Evolutionary conservation across 2,113 vertebrate species (phyloP), one percentile per base, ranked within the genome.

Genomic region (Nothobranchius kuhntae): DNA sequence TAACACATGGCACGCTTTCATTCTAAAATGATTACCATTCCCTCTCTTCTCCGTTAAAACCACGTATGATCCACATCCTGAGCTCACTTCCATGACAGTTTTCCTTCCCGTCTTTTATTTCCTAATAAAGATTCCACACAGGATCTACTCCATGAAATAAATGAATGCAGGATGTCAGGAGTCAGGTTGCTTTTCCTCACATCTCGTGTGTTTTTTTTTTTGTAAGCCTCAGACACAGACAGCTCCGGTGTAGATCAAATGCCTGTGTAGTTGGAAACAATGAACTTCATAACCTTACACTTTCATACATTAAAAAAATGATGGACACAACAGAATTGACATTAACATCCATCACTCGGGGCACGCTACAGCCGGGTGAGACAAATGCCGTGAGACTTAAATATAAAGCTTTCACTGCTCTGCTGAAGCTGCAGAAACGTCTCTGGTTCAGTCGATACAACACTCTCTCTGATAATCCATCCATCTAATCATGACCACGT

Each of bases 221-320:
- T 30, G 30, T 30, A 4, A 30, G 30, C 30, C 30, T 30, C 30
- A 30, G 30, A 30, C 30, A 30, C 30, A 1, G 30, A 30, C 30
- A 30, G 30, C 30, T 30, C 1, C 30, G 30, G 30, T 3, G 30
- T 4, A 30, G 30, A 30, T 30, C 2, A 30, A 30, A 30, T 30
- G 30, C 30, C 30, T 30, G 4, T 21, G 1, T 21, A n/a, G n/a
- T n/a, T n/a, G n/a, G n/a, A n/a, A n/a, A n/a, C n/a, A n/a, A n/a
- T n/a, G n/a, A n/a, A n/a, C n/a, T n/a, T n/a, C n/a, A n/a, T n/a
- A n/a, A n/a, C 26, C 26, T 4, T 30, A 4, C 26, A 30, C 30
- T 15, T 51, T 87, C 83, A 86, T 89, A 65, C 67, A 88, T 87
- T 3, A 30, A 80, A 90, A 89, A 83, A 79, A 90, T 88, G 79